Percentiles rank a stretch among this genome's conserved stretches.
Evolutionary conservation across 2,113 vertebrate species (phyloP).

Genomic region (Himantopus leucocephalus): DNA sequence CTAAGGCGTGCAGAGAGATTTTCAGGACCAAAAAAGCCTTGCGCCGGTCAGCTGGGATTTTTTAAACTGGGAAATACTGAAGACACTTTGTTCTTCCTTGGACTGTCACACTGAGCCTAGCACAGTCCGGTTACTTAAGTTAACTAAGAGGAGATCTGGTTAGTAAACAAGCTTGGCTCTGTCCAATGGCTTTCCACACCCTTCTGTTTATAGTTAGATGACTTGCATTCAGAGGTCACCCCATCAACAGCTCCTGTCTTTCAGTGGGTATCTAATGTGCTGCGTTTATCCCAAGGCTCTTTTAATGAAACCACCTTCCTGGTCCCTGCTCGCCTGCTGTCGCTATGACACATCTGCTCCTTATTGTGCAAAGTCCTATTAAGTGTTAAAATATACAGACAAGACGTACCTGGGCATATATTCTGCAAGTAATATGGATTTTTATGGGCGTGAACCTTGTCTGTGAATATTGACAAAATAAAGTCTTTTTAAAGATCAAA

Average conservation of each 20-base stretch:
- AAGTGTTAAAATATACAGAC: conserved; percentile 39
- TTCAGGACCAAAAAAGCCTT: not conserved
- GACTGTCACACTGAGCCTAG: conserved; percentile 33
- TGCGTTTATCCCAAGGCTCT: conserved; percentile 72
- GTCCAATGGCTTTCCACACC: conserved; percentile 76
- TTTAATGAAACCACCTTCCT: conserved; percentile 68
- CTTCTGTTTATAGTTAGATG: conserved; percentile 82
- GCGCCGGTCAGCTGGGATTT: conserved; percentile 18
- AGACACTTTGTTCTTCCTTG: conserved; percentile 62
- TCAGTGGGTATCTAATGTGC: conserved; percentile 70
- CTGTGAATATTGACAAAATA: not conserved
- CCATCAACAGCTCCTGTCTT: conserved; percentile 76
- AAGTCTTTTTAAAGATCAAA: conserved; percentile 8
- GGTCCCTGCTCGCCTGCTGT: conserved; percentile 72
- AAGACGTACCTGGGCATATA: not conserved
- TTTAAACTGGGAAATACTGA: conserved; percentile 47
- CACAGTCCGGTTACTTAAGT: conserved; percentile 62
- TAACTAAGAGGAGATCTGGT: conserved; percentile 72
- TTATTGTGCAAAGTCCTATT: conserved; percentile 28
- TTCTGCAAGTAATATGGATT: not conserved
- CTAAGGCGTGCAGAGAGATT: not conserved
- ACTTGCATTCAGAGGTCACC: conserved; percentile 79
- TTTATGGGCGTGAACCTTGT: not conserved
- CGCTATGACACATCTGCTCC: conserved; percentile 66
- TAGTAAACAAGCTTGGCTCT: conserved; percentile 76